phyloP scores from a whole-genome alignment of 2,888 invertebrate genomes.

The Tigriopus californicus region DNA sequence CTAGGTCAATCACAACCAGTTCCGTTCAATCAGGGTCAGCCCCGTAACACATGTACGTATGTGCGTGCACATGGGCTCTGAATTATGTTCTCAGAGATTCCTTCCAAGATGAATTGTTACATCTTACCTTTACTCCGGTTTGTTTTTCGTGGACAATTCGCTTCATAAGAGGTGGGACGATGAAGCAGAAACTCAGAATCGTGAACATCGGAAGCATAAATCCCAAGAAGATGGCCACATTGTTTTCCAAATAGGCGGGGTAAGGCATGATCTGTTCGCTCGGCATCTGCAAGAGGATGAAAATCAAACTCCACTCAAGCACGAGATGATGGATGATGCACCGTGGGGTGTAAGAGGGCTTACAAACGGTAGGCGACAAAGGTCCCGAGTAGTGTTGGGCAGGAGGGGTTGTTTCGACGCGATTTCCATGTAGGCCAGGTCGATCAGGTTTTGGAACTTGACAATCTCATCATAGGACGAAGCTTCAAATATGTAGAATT shows the following conservation, averaged over 20 bases:
- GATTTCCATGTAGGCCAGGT: not conserved
- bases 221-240: slow-evolving; percentile 16
- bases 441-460: slow-evolving; percentile 6
- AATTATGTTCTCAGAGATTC: too few relatives aligned
- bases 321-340: too few relatives aligned
- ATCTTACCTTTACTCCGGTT: slow-evolving; percentile 36
- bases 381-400: not conserved
- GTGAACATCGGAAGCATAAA: slow-evolving; percentile 28
- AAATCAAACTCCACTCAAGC: too few relatives aligned
- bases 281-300: too few relatives aligned
- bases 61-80: too few relatives aligned
- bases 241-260: not conserved
- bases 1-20: too few relatives aligned
- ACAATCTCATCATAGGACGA: too few relatives aligned
- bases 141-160: slow-evolving; percentile 40
- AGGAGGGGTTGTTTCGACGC: not conserved
- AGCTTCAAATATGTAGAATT: too few relatives aligned
- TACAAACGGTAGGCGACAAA: not conserved
- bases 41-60: too few relatives aligned
- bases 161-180: slow-evolving; percentile 35
- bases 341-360: too few relatives aligned
- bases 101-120: too few relatives aligned
- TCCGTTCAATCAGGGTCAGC: not conserved
- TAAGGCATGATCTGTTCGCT: not conserved
- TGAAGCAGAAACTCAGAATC: slow-evolving; percentile 32